These are phyloP conservation scores for Tethea ocularis DNA, from an alignment of 2,888 invertebrate species.

Conservation along the genomic window DNA sequence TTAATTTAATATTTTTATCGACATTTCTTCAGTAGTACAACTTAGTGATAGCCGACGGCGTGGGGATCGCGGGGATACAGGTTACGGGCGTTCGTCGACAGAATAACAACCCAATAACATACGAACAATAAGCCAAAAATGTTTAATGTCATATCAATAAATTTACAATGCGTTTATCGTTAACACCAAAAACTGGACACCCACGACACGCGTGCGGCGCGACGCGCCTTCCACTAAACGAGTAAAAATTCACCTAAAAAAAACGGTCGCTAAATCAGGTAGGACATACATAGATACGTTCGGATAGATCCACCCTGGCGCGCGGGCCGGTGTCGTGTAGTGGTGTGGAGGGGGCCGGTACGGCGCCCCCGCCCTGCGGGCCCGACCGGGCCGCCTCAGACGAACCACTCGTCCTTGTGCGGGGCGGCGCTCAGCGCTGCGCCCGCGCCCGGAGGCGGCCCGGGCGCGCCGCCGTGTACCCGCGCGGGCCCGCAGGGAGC, in stretches of 20 bases:
- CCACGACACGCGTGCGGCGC: conserved; percentile 79
- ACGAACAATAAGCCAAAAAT: conserved; percentile 83
- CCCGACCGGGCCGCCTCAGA: conserved; percentile 82
- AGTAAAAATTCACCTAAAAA: conserved; percentile 79
- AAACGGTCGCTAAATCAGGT: conserved; percentile 72
- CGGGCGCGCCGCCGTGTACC: conserved; percentile 88
- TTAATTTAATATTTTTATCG: not conserved
- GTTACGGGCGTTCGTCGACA: conserved; percentile 26
- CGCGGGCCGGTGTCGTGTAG: conserved; percentile 23
- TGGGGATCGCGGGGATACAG: conserved; percentile 22
- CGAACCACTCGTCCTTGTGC: conserved; percentile 97
- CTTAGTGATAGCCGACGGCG: conserved; percentile 19
- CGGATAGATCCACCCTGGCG: not conserved
- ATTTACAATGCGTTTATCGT: conserved; percentile 79
- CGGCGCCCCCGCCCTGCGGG: conserved; percentile 73
- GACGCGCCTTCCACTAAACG: conserved; percentile 64
- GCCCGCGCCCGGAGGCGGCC: conserved; percentile 97
- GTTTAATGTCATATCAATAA: conserved; percentile 82
- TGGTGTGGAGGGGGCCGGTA: conserved; percentile 59
- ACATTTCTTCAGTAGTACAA: not conserved
- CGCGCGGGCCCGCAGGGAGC: conserved; percentile 95
- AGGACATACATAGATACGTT: conserved; percentile 64
- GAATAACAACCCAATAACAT: conserved; percentile 72
- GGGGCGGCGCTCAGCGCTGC: conserved; percentile 92
- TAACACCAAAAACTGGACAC: conserved; percentile 77